Percentiles rank a stretch among this genome's conserved stretches.
phyloP scores from a whole-genome alignment of 2,113 vertebrate genomes.

The Tretioscincus oriximinensis region DNA sequence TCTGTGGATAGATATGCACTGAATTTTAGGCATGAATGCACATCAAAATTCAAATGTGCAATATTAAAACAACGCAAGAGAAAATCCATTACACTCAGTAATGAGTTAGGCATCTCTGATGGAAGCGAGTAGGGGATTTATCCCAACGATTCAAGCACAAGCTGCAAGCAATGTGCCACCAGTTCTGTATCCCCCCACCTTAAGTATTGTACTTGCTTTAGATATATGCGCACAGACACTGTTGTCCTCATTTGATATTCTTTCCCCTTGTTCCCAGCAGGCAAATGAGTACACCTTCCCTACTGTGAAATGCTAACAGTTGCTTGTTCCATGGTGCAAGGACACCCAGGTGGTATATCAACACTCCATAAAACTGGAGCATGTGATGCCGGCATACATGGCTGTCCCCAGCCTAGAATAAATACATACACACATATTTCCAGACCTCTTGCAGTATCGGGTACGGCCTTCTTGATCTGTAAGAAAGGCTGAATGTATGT shows the following conservation, averaged over 20 bases:
- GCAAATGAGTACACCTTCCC: background rate
- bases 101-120: background rate
- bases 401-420: background rate
- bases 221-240: background rate
- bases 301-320: background rate
- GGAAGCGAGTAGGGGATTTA: background rate
- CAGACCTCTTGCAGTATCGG: background rate
- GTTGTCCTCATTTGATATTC: background rate
- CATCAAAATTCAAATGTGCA: background rate
- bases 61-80: too few relatives aligned
- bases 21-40: background rate
- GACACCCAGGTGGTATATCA: constrained; percentile 3
- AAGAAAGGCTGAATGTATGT: background rate
- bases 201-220: background rate
- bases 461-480: background rate
- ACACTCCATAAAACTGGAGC: constrained; percentile 1
- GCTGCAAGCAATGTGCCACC: background rate
- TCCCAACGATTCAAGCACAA: too few relatives aligned
- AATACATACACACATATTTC: too few relatives aligned
- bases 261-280: background rate
- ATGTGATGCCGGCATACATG: constrained; percentile 5
- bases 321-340: constrained; percentile 2
- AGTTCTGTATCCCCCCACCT: background rate
- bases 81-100: too few relatives aligned
- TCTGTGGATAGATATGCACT: background rate